These are phyloP conservation scores for Dilophus febrilis DNA, from an alignment of 2,888 invertebrate genomes.

Conservation along the genomic window DNA sequence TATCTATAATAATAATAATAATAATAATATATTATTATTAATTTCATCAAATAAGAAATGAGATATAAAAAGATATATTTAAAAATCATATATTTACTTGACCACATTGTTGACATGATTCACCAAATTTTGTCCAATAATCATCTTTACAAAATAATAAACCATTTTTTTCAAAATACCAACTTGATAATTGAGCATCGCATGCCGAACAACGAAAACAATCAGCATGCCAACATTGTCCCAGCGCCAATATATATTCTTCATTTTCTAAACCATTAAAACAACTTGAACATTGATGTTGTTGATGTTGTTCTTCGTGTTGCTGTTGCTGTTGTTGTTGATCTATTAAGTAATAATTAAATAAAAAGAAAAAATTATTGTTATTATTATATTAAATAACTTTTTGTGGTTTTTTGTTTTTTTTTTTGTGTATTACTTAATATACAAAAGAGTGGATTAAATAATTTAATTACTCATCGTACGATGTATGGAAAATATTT, in stretches of 20 bases:
- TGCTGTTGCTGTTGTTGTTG: no score
- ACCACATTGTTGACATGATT: constrained; percentile 76
- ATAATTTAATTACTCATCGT: no score
- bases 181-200: constrained; percentile 63
- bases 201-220: constrained; percentile 89
- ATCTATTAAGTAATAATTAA: no score
- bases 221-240: constrained; percentile 77
- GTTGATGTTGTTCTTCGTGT: no score
- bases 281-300: constrained; percentile 3
- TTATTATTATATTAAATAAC: no score
- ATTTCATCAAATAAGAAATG: no score
- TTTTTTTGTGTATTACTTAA: no score
- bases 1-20: constrained; percentile 2
- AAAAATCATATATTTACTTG: constrained; percentile 36
- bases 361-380: no score
- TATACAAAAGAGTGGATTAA: no score
- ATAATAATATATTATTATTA: no score
- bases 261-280: constrained; percentile 27
- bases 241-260: constrained; percentile 64
- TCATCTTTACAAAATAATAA: constrained; percentile 75
- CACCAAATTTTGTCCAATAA: constrained; percentile 76
- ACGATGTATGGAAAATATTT: no score
- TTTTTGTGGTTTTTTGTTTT: no score
- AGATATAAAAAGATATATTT: constrained; percentile 6
- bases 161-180: constrained; percentile 90